These are phyloP conservation scores for Cephus cinctus DNA, from an alignment of 1,140 invertebrate species.

Conservation along the genomic window DNA sequence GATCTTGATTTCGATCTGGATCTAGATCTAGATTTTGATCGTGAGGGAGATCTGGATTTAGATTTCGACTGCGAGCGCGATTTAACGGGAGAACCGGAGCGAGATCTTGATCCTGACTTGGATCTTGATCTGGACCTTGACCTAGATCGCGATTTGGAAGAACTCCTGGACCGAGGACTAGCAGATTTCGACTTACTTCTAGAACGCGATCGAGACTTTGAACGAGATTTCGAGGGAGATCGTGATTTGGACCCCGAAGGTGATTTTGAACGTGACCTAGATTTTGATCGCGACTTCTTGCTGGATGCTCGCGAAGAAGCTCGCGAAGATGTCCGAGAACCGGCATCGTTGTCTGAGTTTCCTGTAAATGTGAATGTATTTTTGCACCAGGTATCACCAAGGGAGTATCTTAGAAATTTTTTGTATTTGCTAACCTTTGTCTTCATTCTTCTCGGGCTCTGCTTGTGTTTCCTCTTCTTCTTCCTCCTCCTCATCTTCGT, in stretches of 20 bases:
- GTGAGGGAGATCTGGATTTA: constrained; percentile 35
- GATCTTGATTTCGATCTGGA: constrained; percentile 45
- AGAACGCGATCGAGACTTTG: no score
- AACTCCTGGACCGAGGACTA: constrained; percentile 23
- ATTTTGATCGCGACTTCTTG: constrained; percentile 37
- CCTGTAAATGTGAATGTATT: no score
- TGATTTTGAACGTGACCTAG: constrained; percentile 38
- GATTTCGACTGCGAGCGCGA: constrained; percentile 42
- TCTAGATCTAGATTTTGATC: constrained; percentile 37
- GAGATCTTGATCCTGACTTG: constrained; percentile 34
- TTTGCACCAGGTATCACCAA: no score
- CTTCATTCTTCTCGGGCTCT: constrained; percentile 36
- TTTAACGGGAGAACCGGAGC: no score
- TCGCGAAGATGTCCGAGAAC: constrained; percentile 32
- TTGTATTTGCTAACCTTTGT: constrained; percentile 32
- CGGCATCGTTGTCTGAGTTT: constrained; percentile 25
- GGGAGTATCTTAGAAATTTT: no score
- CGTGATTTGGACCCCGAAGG: constrained; percentile 42
- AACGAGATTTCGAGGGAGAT: constrained; percentile 34
- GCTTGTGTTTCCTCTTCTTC: constrained; percentile 45
- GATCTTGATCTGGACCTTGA: constrained; percentile 39
- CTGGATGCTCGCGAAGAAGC: constrained; percentile 38
- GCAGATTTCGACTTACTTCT: no score
- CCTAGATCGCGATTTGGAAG: constrained; percentile 29
- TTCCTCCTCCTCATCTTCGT: constrained; percentile 63